Evolutionary conservation across 2,888 invertebrate genomes (phyloP).

Genomic region (Dasysyrphus albostriatus): DNA sequence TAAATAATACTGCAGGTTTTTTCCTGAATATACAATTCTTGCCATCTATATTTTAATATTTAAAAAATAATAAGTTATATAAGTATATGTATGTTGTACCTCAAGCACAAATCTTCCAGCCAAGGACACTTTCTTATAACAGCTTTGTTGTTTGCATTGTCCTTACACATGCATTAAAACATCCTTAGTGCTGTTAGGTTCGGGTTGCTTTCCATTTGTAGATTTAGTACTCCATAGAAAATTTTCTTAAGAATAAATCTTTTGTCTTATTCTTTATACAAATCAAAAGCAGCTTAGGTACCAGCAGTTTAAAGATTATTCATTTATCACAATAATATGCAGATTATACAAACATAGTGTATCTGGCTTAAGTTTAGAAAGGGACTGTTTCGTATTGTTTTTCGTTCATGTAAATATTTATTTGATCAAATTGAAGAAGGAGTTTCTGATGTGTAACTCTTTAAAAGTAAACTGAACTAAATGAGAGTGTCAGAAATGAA

Average conservation of each 20-base stretch:
- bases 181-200: constrained; percentile 30
- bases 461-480: too few species aligned
- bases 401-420: not conserved
- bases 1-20: not conserved
- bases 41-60: not conserved
- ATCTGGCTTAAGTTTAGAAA: not conserved
- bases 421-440: too few species aligned
- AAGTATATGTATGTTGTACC: too few species aligned
- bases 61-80: not conserved
- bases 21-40: not conserved
- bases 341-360: not conserved
- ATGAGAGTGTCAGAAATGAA: too few species aligned
- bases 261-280: constrained; percentile 55
- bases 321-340: constrained; percentile 10
- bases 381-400: not conserved
- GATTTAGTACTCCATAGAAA: constrained; percentile 15
- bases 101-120: not conserved
- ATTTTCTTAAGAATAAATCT: constrained; percentile 59
- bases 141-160: constrained; percentile 56
- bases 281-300: constrained; percentile 70
- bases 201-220: constrained; percentile 47
- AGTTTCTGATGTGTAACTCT: too few species aligned
- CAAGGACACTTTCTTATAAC: constrained; percentile 17
- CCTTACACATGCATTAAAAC: constrained; percentile 53
- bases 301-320: constrained; percentile 22